Base-by-base conservation (phyloP, 2,797 vertebrate genomes). In the Xiphophorus birchmanni region DNA sequence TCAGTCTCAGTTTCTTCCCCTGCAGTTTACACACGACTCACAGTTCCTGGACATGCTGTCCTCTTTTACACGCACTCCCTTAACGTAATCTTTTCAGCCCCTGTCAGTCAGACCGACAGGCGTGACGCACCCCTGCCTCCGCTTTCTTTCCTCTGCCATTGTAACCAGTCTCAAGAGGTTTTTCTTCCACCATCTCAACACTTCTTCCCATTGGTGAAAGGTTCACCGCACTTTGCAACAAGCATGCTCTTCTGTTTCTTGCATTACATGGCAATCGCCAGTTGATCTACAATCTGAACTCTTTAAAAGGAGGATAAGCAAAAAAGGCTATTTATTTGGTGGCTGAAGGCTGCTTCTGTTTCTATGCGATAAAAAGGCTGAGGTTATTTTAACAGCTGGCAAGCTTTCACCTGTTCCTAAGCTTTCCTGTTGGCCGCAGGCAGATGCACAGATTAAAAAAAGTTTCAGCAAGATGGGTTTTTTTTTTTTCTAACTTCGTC, bases 311-410 rank as follows among this genome's bases (percentile, higher is more conserved):
- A 85, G 78, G 88, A 92, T 86, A 85, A 88, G 86, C 86, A 89
- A 56, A 78, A 13, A 69, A 50, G 73, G 47, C 69, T 45, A 71
- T 76, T 77, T 71, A 35, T 81, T 76, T 18, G 45, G 67, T 74
- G 80, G 75, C 82, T 88, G 86, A 90, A 93, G 92, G 93, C 94
- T 89, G 89, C 81, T 85, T 93, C 91, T 91, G 93, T 91, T 87
- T 78, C 80, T 63, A 77, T 78, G 88, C 58, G 88, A 92, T 92
- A 60, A 94, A 92, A 91, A 82, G 74, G 83, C 80, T 82, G 42
- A n/a, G 82, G 63, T 80, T 90, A 81, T 92, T 94, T 89, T 90
- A 91, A 93, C 90, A 93, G 90, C 91, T 91, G 87, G 85, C 79
- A 85, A 81, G 84, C 80, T 87, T 85, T 90, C 82, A 89, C 86